Percentiles rank a stretch among this genome's conserved stretches.
Evolutionary conservation across 2,888 invertebrate genomes (phyloP).

Genomic region (Oscheius sp.): DNA sequence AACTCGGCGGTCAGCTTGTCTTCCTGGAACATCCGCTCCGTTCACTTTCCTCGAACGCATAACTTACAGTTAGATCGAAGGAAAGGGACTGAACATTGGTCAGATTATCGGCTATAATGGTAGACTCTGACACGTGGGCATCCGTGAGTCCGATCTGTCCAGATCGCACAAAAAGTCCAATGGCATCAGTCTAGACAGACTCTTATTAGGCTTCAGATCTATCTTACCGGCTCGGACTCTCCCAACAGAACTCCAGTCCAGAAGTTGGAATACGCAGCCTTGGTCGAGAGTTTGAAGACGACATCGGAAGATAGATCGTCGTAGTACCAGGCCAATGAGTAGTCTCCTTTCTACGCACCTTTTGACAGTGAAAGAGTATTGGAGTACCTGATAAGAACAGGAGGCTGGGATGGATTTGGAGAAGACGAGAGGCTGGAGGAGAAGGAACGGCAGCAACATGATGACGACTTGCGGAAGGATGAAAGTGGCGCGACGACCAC

Average conservation of each 20-base stretch:
- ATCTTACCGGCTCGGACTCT: constrained; percentile 49
- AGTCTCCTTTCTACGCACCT: constrained; percentile 35
- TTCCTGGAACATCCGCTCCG: constrained; percentile 37
- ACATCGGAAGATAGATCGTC: constrained; percentile 58
- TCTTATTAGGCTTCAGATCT: not conserved
- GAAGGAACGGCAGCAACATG: constrained; percentile 12
- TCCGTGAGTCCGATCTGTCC: constrained; percentile 60
- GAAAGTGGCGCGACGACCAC: constrained; percentile 22
- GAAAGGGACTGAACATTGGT: constrained; percentile 61
- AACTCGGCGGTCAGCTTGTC: constrained; percentile 53
- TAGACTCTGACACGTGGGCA: constrained; percentile 53
- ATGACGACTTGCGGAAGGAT: constrained; percentile 27
- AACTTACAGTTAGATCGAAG: constrained; percentile 40
- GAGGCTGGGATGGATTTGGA: constrained; percentile 21
- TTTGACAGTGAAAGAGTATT: constrained; percentile 3
- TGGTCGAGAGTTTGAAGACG: constrained; percentile 53
- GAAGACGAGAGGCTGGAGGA: not conserved
- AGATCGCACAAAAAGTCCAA: constrained; percentile 56
- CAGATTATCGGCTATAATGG: constrained; percentile 50
- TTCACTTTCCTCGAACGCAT: not conserved
- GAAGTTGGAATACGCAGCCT: constrained; percentile 45
- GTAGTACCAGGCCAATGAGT: constrained; percentile 53
- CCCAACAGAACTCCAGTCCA: constrained; percentile 56
- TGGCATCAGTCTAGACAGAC: constrained; percentile 48
- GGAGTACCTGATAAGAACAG: not conserved